A percentile compares a stretch with the other conserved stretches of the same genome.
These are phyloP conservation scores for Melipona bicolor DNA, from an alignment of 2,888 invertebrate genomes.

Conservation along the genomic window DNA sequence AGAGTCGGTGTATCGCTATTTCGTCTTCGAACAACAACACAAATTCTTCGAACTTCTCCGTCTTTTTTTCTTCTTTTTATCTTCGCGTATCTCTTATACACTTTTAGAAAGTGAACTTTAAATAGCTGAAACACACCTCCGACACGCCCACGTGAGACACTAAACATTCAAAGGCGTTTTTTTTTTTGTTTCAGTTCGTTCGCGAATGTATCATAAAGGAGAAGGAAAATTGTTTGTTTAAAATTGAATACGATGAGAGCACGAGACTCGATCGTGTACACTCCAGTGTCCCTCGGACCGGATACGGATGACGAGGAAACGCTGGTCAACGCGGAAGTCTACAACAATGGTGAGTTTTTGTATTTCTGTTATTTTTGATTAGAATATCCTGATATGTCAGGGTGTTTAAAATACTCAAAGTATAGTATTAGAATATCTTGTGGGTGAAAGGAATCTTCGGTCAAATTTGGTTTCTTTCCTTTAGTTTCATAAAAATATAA, in stretches of 20 bases:
- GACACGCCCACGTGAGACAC: background rate
- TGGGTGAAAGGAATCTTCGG: rapidly evolving
- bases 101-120: conserved; percentile 1
- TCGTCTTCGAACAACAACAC: conserved; percentile 18
- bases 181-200: conserved; percentile 53
- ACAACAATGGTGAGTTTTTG: conserved; percentile 80
- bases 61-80: background rate
- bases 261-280: conserved; percentile 81
- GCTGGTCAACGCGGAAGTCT: conserved; percentile 82
- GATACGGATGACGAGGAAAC: conserved; percentile 83
- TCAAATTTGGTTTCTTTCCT: background rate
- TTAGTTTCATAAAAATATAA: background rate
- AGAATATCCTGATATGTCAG: background rate
- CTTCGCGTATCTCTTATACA: background rate
- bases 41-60: conserved; percentile 13
- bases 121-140: conserved; percentile 1
- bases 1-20: conserved; percentile 37
- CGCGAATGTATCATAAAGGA: conserved; percentile 35
- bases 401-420: background rate
- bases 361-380: background rate
- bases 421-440: background rate
- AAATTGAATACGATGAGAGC: conserved; percentile 76
- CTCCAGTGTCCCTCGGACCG: conserved; percentile 82
- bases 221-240: background rate
- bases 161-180: background rate